Evolutionary conservation across 2,888 invertebrate genomes (phyloP), one percentile per base, ranked within the genome.

Genomic region (Bombylius major): DNA sequence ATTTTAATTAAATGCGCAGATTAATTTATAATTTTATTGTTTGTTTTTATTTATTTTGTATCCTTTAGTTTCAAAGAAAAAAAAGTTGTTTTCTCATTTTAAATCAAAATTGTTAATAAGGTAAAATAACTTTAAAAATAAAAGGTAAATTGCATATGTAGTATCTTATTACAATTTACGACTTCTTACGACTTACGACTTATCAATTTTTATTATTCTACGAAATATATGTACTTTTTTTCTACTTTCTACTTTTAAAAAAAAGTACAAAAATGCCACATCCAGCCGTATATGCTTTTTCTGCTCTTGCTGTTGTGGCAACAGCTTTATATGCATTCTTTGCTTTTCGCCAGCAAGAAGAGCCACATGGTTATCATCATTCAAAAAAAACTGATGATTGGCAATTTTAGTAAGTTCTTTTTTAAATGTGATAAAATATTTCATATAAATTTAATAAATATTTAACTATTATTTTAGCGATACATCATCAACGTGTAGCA

Each of bases 261-360:
- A n/a, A 34, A 34, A 39, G 32, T n/a, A 13, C 23, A 12, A 53
- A 47, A 32, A 58, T 58, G 55, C 46, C 53, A 33, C 50, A 55
- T 51, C 53, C 55, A n/a, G 55, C 53, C 4, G 51, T 56, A 5
- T 54, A 58, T 49, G 34, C 53, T 11, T 1, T 54, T 4, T 42
- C 56, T 12, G 53, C 45, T 6, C 47, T 56, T n/a, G 56, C 50
- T n/a, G n/a, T 58, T 47, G 55, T 44, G 7, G 50, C 53, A n/a
- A 53, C n/a, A 13, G 51, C 54, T 12, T 36, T 56, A 32, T 50
- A 53, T 32, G 39, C 53, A 4, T 31, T 48, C 8, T 48, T 5
- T 13, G 4, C 48, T 48, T 31, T 23, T 44, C 42, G 14, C 0
- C 31, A 45, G 5, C 7, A 23, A 31, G 5, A 51, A 31, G 39